Percentiles rank a stretch among this genome's conserved stretches.
Conservation (phyloP, 2,888 invertebrate genomes). For the Pasiphila rectangulata region DNA sequence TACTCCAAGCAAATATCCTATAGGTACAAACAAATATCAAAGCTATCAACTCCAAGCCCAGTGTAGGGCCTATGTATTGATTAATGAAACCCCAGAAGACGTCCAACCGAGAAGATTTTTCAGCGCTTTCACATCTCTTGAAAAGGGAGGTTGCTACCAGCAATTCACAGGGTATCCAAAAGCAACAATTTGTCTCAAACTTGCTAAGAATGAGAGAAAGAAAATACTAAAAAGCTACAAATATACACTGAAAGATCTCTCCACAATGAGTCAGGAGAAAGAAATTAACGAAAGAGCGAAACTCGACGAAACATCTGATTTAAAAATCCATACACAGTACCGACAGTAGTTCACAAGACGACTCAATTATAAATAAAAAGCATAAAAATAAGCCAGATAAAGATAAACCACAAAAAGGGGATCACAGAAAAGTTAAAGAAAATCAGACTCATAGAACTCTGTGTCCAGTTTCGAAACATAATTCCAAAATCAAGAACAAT, state of each 20-base stretch:
- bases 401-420: constrained; percentile 40
- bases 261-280: constrained; percentile 60
- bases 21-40: too few species aligned
- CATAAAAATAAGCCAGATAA: constrained; percentile 35
- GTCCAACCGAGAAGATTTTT: constrained; percentile 85
- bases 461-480: constrained; percentile 39
- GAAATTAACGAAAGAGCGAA: constrained; percentile 52
- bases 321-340: constrained; percentile 43
- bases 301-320: constrained; percentile 35
- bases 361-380: constrained; percentile 41
- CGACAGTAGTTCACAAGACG: constrained; percentile 40
- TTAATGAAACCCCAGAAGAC: constrained; percentile 81
- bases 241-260: constrained; percentile 53
- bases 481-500: constrained; percentile 33
- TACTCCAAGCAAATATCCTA: too few species aligned
- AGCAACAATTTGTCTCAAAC: constrained; percentile 83
- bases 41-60: too few species aligned
- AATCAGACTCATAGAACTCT: constrained; percentile 53
- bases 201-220: constrained; percentile 59
- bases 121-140: constrained; percentile 81
- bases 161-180: constrained; percentile 88
- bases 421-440: constrained; percentile 45
- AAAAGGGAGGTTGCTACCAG: constrained; percentile 84
- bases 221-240: constrained; percentile 45
- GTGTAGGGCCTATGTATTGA: constrained; percentile 79